Percentiles rank a stretch among this genome's conserved stretches.
These are phyloP conservation scores for Oceanodroma leucorhoa DNA, from an alignment of 2,797 vertebrate genomes.

Conservation along the genomic window DNA sequence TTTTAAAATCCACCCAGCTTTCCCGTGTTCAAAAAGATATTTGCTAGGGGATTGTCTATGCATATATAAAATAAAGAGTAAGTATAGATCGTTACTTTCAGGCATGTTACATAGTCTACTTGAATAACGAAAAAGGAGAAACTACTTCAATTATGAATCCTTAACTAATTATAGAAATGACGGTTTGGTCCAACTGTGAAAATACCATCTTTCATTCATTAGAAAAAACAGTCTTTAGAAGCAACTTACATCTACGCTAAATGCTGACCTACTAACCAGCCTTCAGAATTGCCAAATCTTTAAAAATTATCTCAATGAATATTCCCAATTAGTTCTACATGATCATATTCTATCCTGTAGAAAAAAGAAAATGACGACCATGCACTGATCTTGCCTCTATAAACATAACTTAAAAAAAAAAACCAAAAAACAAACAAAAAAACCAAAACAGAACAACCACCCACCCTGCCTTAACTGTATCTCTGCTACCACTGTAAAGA, in stretches of 20 bases:
- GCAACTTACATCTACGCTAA: neutral
- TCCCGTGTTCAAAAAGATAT: neutral
- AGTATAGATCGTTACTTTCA: neutral
- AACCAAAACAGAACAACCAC: too few species aligned
- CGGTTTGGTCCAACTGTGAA: neutral
- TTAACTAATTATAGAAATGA: neutral
- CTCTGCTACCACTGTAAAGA: neutral
- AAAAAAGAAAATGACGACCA: neutral
- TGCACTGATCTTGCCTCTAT: neutral
- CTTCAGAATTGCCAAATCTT: neutral
- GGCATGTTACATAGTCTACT: neutral
- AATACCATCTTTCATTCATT: neutral
- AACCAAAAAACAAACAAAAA: neutral
- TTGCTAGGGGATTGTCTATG: neutral
- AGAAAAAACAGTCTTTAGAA: neutral
- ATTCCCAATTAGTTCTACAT: neutral
- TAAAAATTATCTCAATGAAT: neutral
- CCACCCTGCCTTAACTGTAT: neutral
- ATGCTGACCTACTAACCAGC: neutral
- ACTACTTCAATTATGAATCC: neutral
- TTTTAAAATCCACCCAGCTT: neutral
- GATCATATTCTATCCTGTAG: neutral
- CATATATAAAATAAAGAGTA: neutral
- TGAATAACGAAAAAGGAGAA: neutral
- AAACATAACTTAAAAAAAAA: conserved; percentile 16